phyloP scores from a whole-genome alignment of 2,113 vertebrate species.

The Saccopteryx bilineata region DNA sequence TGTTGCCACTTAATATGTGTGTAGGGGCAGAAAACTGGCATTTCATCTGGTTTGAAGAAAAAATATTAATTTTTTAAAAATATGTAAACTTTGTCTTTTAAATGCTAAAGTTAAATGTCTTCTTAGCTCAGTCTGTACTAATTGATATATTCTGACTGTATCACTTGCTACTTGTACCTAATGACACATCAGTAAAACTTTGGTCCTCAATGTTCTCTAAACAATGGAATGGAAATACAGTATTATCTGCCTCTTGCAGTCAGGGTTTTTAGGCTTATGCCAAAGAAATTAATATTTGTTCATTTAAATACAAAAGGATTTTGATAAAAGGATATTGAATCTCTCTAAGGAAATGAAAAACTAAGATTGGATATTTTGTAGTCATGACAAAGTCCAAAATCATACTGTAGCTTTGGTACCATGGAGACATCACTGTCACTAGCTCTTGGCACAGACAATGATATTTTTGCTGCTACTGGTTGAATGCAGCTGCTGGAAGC shows the following conservation, averaged over 20 bases:
- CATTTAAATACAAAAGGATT: background rate
- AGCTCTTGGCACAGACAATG: background rate
- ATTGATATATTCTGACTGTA: background rate
- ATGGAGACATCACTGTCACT: background rate
- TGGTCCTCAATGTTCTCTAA: background rate
- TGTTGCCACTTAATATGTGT: background rate
- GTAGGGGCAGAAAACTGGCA: background rate
- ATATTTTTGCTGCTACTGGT: background rate
- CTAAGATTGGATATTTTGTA: background rate
- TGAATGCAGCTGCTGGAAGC: too few relatives aligned
- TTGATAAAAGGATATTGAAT: background rate
- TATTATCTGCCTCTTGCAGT: background rate
- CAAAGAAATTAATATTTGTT: background rate
- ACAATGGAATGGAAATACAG: background rate
- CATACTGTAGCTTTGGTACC: background rate
- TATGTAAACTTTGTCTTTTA: background rate
- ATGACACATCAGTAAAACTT: background rate
- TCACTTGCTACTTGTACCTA: background rate
- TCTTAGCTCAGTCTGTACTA: background rate
- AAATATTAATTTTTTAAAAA: background rate
- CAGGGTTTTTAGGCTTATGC: background rate
- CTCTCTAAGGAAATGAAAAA: background rate
- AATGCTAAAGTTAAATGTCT: background rate
- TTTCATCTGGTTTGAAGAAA: conserved; percentile 22
- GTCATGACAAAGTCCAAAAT: background rate